Evolutionary conservation across 2,113 vertebrate genomes (phyloP).

Genomic region (Tetraodon nigroviridis): DNA sequence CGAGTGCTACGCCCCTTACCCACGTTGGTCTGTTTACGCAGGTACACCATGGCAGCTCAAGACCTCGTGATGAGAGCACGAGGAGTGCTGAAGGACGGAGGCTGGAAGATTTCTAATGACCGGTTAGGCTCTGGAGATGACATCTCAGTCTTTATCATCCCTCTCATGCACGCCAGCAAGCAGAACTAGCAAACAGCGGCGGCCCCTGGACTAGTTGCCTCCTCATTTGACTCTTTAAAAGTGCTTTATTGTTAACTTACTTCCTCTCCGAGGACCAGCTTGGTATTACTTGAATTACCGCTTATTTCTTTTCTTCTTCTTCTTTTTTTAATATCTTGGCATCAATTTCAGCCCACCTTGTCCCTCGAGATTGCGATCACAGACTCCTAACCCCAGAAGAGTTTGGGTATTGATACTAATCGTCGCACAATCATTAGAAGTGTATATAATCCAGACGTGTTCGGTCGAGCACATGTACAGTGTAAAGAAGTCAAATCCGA

Average conservation of each 20-base stretch:
- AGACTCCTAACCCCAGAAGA: neutral
- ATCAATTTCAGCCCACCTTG: conserved; percentile 22
- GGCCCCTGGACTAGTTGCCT: no score
- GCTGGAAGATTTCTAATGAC: conserved; percentile 95
- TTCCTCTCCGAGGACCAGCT: conserved; percentile 16
- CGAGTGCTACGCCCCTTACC: no score
- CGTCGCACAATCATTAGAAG: conserved; percentile 54
- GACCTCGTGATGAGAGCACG: conserved; percentile 96
- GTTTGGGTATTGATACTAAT: conserved; percentile 44
- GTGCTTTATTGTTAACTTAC: conserved; percentile 32
- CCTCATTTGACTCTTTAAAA: conserved; percentile 20
- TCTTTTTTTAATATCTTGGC: neutral
- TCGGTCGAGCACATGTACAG: conserved; percentile 32
- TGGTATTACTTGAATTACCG: conserved; percentile 1
- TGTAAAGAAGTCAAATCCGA: conserved; percentile 22
- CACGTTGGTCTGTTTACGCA: conserved; percentile 39
- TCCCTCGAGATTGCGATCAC: conserved; percentile 4
- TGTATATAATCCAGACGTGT: conserved; percentile 49
- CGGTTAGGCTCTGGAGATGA: conserved; percentile 94
- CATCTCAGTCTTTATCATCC: conserved; percentile 96
- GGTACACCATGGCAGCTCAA: conserved; percentile 95
- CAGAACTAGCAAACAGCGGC: conserved; percentile 42
- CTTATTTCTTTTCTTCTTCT: neutral
- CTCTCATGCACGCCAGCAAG: conserved; percentile 87
- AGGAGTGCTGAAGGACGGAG: conserved; percentile 90